These are phyloP conservation scores for Periphyllus acericola DNA, from an alignment of 2,888 invertebrate species.

Conservation along the genomic window DNA sequence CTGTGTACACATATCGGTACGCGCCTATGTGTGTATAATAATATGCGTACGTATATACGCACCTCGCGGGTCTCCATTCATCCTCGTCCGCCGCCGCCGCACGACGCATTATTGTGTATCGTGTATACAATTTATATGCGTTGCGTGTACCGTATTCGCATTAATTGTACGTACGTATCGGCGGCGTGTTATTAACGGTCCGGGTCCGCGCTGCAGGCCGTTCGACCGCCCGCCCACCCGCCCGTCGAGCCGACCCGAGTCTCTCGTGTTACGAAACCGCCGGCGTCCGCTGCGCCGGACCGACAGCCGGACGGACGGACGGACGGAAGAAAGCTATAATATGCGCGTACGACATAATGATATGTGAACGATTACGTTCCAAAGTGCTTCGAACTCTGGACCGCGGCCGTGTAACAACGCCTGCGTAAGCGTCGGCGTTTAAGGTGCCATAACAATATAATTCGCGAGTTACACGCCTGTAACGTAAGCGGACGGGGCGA, in stretches of 20 bases:
- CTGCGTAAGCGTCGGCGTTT: too few species aligned
- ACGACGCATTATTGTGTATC: neutral
- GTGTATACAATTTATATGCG: too few species aligned
- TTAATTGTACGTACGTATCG: neutral
- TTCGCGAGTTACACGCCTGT: too few species aligned
- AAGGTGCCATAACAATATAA: too few species aligned
- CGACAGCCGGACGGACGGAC: too few species aligned
- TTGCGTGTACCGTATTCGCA: neutral
- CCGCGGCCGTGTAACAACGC: too few species aligned
- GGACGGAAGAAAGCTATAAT: neutral
- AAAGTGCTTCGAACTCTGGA: neutral
- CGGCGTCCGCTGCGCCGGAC: too few species aligned
- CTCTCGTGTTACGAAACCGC: neutral
- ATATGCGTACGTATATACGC: too few species aligned
- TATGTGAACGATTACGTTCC: neutral
- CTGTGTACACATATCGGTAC: too few species aligned
- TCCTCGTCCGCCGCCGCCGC: neutral
- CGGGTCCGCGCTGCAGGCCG: too few species aligned
- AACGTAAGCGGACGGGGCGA: too few species aligned
- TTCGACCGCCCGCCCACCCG: neutral
- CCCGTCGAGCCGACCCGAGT: neutral
- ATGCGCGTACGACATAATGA: neutral
- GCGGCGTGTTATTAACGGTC: neutral
- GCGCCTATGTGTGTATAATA: too few species aligned
- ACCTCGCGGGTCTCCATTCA: neutral